Base-by-base conservation (phyloP, 2,113 vertebrate species). In the Catharus bicknelli region DNA sequence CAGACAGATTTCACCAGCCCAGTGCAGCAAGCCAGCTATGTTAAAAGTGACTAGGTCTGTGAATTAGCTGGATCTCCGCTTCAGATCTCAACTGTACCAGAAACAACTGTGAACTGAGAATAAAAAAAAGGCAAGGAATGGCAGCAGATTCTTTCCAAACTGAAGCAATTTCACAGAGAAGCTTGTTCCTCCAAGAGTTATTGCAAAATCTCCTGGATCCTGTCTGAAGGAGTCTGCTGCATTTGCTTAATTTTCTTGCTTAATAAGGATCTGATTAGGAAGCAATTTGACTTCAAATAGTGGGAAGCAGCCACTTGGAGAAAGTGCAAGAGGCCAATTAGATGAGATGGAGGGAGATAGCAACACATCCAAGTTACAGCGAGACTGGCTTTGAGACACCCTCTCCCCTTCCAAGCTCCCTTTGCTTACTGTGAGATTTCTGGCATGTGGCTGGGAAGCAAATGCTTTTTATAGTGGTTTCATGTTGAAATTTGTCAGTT, bases 401-500 rank as follows among this genome's bases (percentile, higher is more conserved):
- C 48, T 51, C 61, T 75, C 68, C 47, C 69, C 83, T 43, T 90
- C 54, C 76, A 73, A 73, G 22, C 51, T 91, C 70, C 29, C 54
- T 66, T 77, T 47, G 70, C 66, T 85, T 91, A 57, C 58, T 47
- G 57, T 30, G 40, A 47, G 72, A 76, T 85, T 83, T 75, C 54
- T 94, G 82, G 84, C 66, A n/a, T 5, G 2, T 27, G 25, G 55
- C 58, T 64, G 22, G 54, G 40, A 82, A 92, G 23, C 30, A 88
- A 76, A 53, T 26, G 14, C 51, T 77, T 86, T 94, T 91, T 80
- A 85, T 42, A 83, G 54, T 10, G 59, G 9, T 48, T 80, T 83
- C 82, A 86, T 90, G 43, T 64, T 63, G 81, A 70, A 93, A 90
- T 78, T 34, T 90, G 82, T 66, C 72, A 64, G 74, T 72, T 80